phyloP scores from a whole-genome alignment of 2,113 vertebrate genomes.

The Trinectes maculatus region DNA sequence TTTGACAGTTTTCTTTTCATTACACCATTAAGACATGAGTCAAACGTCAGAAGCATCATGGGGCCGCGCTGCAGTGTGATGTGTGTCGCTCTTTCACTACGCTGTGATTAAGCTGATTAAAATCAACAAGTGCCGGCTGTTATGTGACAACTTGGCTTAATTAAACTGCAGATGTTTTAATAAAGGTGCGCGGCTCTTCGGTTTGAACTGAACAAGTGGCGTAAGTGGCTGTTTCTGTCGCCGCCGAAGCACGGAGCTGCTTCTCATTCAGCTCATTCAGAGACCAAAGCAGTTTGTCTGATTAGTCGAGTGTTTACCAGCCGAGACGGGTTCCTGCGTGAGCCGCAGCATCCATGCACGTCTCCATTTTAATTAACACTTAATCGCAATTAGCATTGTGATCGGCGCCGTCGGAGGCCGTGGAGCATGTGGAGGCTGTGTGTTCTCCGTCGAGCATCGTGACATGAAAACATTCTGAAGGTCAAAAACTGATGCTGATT shows the following conservation, averaged over 20 bases:
- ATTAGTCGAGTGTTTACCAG: constrained; percentile 58
- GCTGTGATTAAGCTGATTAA: constrained; percentile 21
- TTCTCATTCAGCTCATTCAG: constrained; percentile 17
- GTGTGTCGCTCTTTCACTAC: not conserved
- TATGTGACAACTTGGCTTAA: constrained; percentile 8
- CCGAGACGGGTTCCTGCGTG: constrained; percentile 5
- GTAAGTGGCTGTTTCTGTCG: not conserved
- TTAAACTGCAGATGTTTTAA: no score
- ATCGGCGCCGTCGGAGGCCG: constrained; percentile 21
- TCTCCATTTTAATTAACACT: constrained; percentile 49
- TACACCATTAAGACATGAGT: no score
- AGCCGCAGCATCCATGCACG: constrained; percentile 13
- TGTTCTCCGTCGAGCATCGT: constrained; percentile 5
- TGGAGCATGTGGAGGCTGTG: not conserved
- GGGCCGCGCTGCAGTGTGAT: no score
- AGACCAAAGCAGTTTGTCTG: constrained; percentile 33
- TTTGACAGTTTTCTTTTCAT: no score
- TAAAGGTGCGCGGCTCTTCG: no score
- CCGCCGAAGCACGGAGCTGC: not conserved
- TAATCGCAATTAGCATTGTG: constrained; percentile 45
- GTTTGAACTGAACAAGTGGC: not conserved
- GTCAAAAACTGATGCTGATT: constrained; percentile 19
- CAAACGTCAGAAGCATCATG: no score
- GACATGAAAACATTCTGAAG: constrained; percentile 44
- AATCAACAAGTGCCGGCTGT: not conserved